Evolutionary conservation across 2,797 vertebrate species (phyloP), one percentile per base, ranked within the genome.

Genomic region (Esox lucius): DNA sequence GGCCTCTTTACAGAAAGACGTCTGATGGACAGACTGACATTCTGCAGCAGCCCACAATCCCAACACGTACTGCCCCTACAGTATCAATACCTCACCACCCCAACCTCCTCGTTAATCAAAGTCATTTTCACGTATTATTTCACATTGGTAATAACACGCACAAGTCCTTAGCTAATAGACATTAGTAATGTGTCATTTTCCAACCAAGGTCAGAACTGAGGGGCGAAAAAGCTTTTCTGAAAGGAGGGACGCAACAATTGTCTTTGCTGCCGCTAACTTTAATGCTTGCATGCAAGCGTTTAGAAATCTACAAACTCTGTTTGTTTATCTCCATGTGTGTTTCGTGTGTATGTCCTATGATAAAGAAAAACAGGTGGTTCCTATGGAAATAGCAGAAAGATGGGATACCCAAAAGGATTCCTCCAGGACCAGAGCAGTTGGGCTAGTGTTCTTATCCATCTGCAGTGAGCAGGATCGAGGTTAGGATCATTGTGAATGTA

Each of bases 11-110:
- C 48, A 31, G 28, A 53, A 66, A 66, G 64, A 53, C 48, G 48
- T 33, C 28, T 11, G 69, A 70, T 13, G 12, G 68, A 7, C 69
- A 53, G 69, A 17, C 48, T 56, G 48, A 56, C 69, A 70, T 70
- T 70, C 69, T 51, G 17, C 69, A 31, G 31, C 69, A 70, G 48
- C 49, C 48, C 26, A 49, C 26, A 70, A 56, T 51, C 26, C 69
- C 49, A 51, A 31, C 28, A 53, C 51, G 49, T n/a, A 19, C 48
- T 56, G 13, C 3, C 24, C 4, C 69, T 51, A 24, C 56, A 61
- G 61, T 26, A 59, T 11, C 62, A 65, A 65, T 62, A 31, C 62
- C 26, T 31, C 24, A 19, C 5, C 16, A 12, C 26, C 62, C 4
- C 28, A 4, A 65, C 17, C 15, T 16, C 31, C 26, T 19, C 17